phyloP scores from a whole-genome alignment of 2,113 vertebrate species.

The Vimba vimba region DNA sequence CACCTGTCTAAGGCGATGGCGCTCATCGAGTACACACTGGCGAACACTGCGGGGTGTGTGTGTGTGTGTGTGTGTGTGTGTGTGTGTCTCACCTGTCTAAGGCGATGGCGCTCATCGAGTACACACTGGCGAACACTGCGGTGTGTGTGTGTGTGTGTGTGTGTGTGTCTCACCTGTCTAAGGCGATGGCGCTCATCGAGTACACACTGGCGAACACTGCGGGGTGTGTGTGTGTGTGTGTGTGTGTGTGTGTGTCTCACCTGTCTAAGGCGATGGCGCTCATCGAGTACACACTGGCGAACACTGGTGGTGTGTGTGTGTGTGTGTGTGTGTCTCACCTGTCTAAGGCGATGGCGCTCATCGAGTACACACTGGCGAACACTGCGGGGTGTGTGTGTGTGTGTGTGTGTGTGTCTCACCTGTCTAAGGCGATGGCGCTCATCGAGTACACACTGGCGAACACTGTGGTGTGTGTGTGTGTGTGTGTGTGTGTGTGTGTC shows the following conservation, averaged over 20 bases:
- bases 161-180: slow-evolving; percentile 43
- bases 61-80: too few species aligned
- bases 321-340: slow-evolving; percentile 9
- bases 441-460: slow-evolving; percentile 60
- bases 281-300: slow-evolving; percentile 59
- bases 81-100: slow-evolving; percentile 43
- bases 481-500: too few species aligned
- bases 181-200: slow-evolving; percentile 57
- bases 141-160: neutral
- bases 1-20: slow-evolving; percentile 58
- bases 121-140: slow-evolving; percentile 56
- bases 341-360: slow-evolving; percentile 58
- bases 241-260: neutral
- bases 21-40: slow-evolving; percentile 58
- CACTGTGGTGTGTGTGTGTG: slow-evolving; percentile 21
- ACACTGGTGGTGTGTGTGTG: slow-evolving; percentile 24
- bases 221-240: neutral
- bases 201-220: slow-evolving; percentile 58
- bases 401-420: neutral
- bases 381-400: slow-evolving; percentile 16
- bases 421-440: slow-evolving; percentile 57
- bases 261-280: slow-evolving; percentile 57
- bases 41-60: slow-evolving; percentile 42
- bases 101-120: slow-evolving; percentile 58
- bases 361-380: slow-evolving; percentile 59